Evolutionary conservation across 2,113 vertebrate species (phyloP).

Genomic region (Irena cyanogastra): DNA sequence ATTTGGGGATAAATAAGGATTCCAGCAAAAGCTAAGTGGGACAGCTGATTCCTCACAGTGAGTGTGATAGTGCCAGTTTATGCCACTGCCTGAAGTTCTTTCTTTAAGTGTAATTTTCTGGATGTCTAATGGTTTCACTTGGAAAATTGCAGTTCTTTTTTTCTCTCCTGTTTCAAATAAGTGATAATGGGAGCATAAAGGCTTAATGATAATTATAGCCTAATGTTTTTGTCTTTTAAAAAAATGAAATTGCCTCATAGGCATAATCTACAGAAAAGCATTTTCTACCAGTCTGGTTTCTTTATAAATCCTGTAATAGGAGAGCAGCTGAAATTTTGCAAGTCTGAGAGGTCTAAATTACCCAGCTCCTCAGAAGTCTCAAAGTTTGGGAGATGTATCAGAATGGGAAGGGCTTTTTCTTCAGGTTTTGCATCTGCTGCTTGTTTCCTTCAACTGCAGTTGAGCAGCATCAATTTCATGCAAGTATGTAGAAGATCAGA

Average conservation of each 20-base stretch:
- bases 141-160: not conserved
- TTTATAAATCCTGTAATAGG: not conserved
- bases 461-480: not conserved
- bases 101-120: not conserved
- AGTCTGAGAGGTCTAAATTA: not conserved
- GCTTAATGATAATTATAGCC: constrained; percentile 1
- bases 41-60: not conserved
- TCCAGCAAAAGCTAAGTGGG: not conserved
- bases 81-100: not conserved
- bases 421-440: not conserved
- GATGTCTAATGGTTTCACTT: not conserved
- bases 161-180: not conserved
- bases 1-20: not conserved
- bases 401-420: not conserved
- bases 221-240: not conserved
- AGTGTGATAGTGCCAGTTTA: not conserved
- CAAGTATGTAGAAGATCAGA: not conserved
- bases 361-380: not conserved
- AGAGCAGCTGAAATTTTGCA: not conserved
- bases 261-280: not conserved
- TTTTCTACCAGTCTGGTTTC: not conserved
- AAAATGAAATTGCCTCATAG: not conserved
- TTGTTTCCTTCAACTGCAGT: not conserved
- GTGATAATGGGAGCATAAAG: not conserved
- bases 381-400: not conserved